A percentile compares a stretch with the other conserved stretches of the same genome.
Conservation (phyloP, 2,888 invertebrate genomes). For the Epiblema foenella region DNA sequence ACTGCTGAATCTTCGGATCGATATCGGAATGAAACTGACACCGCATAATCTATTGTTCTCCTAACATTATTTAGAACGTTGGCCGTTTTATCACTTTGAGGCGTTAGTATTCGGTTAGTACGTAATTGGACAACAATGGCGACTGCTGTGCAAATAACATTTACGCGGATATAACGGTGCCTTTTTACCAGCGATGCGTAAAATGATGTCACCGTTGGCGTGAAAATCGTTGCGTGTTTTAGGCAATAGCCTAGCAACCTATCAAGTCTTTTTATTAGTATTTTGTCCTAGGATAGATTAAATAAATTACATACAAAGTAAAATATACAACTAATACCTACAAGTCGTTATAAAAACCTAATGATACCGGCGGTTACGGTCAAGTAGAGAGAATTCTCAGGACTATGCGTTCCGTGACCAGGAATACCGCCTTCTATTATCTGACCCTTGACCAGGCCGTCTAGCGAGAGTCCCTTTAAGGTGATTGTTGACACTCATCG, state of each 20-base stretch:
- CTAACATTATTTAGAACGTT: conserved; percentile 24
- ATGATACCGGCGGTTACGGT: too few species aligned
- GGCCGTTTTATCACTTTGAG: conserved; percentile 1
- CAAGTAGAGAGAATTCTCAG: too few species aligned
- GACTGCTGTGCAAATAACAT: background rate
- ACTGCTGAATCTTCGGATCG: background rate
- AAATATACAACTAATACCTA: too few species aligned
- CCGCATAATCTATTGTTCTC: conserved; percentile 3
- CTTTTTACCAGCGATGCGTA: background rate
- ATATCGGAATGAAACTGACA: conserved; percentile 15
- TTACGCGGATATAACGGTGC: background rate
- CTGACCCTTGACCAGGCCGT: too few species aligned
- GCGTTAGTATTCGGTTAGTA: background rate
- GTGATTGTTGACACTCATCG: too few species aligned
- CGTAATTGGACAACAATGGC: background rate
- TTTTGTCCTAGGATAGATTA: too few species aligned
- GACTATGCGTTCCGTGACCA: too few species aligned
- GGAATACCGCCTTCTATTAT: too few species aligned
- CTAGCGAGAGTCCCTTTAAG: too few species aligned
- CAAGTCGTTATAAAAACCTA: too few species aligned
- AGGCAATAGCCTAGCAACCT: background rate
- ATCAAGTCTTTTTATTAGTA: too few species aligned
- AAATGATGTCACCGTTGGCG: background rate
- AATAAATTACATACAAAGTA: too few species aligned
- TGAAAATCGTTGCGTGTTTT: background rate